Conservation (phyloP, 2,888 invertebrate species). For the Tigriopus californicus region DNA sequence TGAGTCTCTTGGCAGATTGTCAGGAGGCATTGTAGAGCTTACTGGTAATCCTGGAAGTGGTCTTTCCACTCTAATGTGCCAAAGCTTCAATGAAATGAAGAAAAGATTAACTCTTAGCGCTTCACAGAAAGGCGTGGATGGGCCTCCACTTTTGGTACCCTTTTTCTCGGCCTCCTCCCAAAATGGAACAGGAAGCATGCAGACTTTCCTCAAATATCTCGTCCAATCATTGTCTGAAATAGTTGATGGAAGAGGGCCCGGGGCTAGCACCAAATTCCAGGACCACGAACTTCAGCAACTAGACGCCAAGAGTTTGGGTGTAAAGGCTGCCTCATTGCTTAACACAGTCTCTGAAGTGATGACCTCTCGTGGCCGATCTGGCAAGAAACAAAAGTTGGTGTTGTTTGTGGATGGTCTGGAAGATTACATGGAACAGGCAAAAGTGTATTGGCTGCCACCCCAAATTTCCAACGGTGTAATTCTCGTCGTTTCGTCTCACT, state of each 20-base stretch:
- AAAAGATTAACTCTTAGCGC: background rate
- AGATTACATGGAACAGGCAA: background rate
- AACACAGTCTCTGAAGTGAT: background rate
- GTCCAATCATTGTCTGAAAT: background rate
- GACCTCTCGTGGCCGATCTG: background rate
- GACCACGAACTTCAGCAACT: background rate
- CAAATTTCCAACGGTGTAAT: background rate
- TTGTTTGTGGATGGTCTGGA: background rate
- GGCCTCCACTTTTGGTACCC: background rate
- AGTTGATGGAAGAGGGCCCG: too few species aligned
- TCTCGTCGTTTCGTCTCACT: background rate
- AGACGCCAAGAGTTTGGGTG: background rate
- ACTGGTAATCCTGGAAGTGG: conserved; percentile 1
- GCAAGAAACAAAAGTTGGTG: background rate
- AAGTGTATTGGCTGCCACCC: background rate
- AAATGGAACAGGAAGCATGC: background rate
- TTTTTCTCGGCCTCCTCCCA: background rate
- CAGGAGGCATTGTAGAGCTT: conserved; percentile 1
- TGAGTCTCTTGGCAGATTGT: background rate
- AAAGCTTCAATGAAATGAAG: background rate
- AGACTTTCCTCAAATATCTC: background rate
- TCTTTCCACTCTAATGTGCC: background rate
- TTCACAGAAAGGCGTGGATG: background rate
- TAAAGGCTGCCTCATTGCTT: background rate
- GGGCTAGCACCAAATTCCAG: too few species aligned